Base-by-base conservation (phyloP, 2,888 invertebrate genomes). In the Tuberolachnus salignus region DNA sequence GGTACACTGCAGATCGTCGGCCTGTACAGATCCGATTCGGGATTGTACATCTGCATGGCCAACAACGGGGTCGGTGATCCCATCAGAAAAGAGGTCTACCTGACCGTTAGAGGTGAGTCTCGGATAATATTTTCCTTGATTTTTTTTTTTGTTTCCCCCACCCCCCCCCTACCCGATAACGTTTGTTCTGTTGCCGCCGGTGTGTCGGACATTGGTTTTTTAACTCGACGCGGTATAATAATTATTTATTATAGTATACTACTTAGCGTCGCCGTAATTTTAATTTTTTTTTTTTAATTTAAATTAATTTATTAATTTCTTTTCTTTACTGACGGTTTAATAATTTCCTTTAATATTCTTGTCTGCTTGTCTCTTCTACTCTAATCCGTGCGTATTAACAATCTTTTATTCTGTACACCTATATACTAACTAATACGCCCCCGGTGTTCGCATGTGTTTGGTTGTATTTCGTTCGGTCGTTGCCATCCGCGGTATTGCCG, bases 1-100 rank as follows among this genome's bases (percentile, higher is more conserved):
- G 93, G 93, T 19, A 90, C 94, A 2, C 87, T 96, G 73, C 92
- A 94, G 85, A 94, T 97, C 81, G 90, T 94, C 19, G 92, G 92
- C 57, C 88, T 94, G 44, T 91, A 91, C 84, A 90, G 90, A 82
- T 90, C 91, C 75, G 97, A 97, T 86, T 89, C 91, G 34, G 97
- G 96, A 53, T 90, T 91, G 14, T 97, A 97, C 85, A 89, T 92
- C 78, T 97, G 97, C 84, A 88, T 91, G 11, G 97, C 94, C 1
- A 91, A 92, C 84, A 97, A 97, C 86, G 90, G 89, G 2, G 86
- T 92, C 42, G 93, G 92, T 21, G 86, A 88, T 69, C 90, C 93
- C 16, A 88, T 89, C 49, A 89, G 90, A 83, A 89, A 88, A 82
- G 90, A 93, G 86, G 88, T 94, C 80, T 88, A 87, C 80, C 87